Conservation (phyloP, 2,888 invertebrate species). For the Perizoma affinitatum region DNA sequence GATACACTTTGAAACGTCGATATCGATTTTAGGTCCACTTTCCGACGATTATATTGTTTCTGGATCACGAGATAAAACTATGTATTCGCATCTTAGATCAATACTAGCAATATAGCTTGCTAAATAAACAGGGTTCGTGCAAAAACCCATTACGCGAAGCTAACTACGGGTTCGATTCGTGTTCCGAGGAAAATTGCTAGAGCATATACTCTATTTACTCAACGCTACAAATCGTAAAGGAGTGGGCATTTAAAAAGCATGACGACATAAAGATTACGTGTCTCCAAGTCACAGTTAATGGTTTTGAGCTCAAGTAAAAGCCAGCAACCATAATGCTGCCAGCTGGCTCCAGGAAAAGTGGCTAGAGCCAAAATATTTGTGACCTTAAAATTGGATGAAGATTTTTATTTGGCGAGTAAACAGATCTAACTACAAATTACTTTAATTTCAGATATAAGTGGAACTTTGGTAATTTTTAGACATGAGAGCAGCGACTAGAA, state of each 20-base stretch:
- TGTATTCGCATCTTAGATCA: conserved; percentile 2
- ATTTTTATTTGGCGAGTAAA: too few species aligned
- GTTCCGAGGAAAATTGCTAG: conserved; percentile 11
- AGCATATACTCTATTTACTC: conserved; percentile 9
- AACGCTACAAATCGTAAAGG: conserved; percentile 9
- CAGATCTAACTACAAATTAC: too few species aligned
- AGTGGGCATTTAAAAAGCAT: conserved; percentile 17
- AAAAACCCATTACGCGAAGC: conserved; percentile 6
- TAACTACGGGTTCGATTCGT: conserved; percentile 10
- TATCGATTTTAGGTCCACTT: too few species aligned
- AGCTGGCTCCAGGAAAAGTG: conserved; percentile 6
- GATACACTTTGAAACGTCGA: too few species aligned
- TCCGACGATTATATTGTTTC: too few species aligned
- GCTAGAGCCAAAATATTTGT: conserved; percentile 3
- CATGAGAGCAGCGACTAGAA: too few species aligned
- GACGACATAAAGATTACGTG: conserved; percentile 22
- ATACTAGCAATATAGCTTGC: conserved; percentile 1
- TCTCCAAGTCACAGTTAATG: conserved; percentile 22
- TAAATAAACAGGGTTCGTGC: conserved; percentile 9
- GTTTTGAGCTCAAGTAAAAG: conserved; percentile 15
- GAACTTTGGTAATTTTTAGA: too few species aligned
- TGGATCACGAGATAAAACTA: not conserved
- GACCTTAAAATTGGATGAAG: not conserved
- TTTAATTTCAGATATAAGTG: too few species aligned
- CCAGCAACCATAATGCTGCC: conserved; percentile 13